phyloP scores from a whole-genome alignment of 2,888 invertebrate species.

The Drosophila meridionalis region DNA sequence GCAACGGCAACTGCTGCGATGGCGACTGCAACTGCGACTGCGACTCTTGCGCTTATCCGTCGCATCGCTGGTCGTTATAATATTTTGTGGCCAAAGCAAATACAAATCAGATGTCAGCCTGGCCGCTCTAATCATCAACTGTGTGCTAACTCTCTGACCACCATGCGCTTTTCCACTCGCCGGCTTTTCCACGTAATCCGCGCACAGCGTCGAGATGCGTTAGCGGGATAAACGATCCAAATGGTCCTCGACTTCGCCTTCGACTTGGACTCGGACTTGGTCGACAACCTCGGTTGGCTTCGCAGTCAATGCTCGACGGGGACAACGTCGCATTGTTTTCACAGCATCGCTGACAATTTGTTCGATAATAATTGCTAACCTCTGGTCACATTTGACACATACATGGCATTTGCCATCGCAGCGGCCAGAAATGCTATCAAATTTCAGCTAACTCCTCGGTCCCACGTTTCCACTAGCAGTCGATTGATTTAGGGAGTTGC shows the following conservation, averaged over 20 bases:
- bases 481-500: not conserved
- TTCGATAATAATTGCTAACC: conserved; percentile 85
- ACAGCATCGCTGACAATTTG: conserved; percentile 84
- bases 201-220: conserved; percentile 61
- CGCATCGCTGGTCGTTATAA: conserved; percentile 84
- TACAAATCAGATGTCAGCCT: conserved; percentile 84
- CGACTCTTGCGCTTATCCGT: conserved; percentile 32
- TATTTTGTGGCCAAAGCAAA: conserved; percentile 82
- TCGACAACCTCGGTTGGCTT: conserved; percentile 31
- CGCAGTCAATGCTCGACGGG: conserved; percentile 8
- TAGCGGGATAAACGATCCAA: conserved; percentile 53
- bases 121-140: conserved; percentile 82
- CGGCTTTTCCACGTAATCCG: conserved; percentile 68
- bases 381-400: conserved; percentile 81
- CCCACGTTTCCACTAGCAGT: not conserved
- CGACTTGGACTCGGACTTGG: conserved; percentile 15
- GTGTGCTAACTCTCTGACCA: conserved; percentile 38
- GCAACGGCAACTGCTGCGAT: conserved; percentile 2
- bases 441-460: conserved; percentile 1
- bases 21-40: conserved; percentile 5
- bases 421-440: not conserved
- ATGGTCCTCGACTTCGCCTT: conserved; percentile 11
- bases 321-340: conserved; percentile 75
- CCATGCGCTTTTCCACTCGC: conserved; percentile 62
- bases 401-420: conserved; percentile 17